Conservation (phyloP, 2,113 vertebrate species). For the Cichladusa arquata region DNA sequence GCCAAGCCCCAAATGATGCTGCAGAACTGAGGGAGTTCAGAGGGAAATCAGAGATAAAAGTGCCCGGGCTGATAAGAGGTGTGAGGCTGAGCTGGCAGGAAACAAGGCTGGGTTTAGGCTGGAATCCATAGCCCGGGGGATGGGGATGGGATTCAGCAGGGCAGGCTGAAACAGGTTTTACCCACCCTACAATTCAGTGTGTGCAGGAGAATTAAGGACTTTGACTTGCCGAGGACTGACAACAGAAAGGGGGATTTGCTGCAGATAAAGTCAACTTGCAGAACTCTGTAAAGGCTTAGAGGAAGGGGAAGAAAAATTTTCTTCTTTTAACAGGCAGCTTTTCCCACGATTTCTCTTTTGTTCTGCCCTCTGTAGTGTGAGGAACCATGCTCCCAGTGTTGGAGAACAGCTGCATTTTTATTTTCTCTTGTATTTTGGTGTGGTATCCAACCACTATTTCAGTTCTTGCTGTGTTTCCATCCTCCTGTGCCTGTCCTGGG, state of each 20-base stretch:
- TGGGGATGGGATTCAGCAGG: constrained; percentile 56
- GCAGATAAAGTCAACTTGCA: background rate
- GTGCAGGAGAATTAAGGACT: constrained; percentile 37
- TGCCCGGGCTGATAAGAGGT: constrained; percentile 20
- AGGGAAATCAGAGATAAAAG: constrained; percentile 53
- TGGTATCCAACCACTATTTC: background rate
- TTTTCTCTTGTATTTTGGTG: background rate
- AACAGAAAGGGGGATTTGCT: constrained; percentile 28
- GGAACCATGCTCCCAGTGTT: fast-evolving
- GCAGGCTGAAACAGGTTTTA: constrained; percentile 50
- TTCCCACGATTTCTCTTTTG: background rate
- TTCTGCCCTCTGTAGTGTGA: background rate
- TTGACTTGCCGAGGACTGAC: background rate
- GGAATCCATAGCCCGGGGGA: constrained; percentile 44
- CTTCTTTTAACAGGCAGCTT: background rate
- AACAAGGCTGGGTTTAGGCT: constrained; percentile 51
- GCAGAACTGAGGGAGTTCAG: background rate
- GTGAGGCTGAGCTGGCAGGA: constrained; percentile 29
- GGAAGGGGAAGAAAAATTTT: no score
- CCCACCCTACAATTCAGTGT: background rate
- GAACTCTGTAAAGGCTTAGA: background rate
- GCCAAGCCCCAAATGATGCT: background rate
- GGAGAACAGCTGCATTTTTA: background rate
- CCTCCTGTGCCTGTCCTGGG: background rate
- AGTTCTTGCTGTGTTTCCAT: background rate